phyloP scores from a whole-genome alignment of 1,140 invertebrate species.

The Eumeta japonica region DNA sequence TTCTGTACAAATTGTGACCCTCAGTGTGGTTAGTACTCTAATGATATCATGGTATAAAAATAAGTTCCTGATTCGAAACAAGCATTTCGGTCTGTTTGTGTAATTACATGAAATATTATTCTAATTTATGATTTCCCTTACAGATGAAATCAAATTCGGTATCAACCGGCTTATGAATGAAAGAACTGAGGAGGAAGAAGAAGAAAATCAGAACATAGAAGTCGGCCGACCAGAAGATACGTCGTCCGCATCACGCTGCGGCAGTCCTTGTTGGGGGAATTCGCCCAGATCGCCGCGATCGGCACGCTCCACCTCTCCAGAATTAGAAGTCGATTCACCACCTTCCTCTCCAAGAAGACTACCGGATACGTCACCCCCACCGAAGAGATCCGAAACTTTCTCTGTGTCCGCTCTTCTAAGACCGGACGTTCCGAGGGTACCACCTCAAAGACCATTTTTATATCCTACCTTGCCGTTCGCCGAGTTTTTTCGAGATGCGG shows the following conservation, averaged over 20 bases:
- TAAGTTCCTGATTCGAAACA: no score
- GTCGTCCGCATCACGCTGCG: slow-evolving; percentile 50
- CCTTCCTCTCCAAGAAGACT: slow-evolving; percentile 58
- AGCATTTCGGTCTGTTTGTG: no score
- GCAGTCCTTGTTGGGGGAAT: slow-evolving; percentile 46
- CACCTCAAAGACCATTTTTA: slow-evolving; percentile 60
- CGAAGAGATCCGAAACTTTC: slow-evolving; percentile 75
- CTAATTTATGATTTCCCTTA: slow-evolving; percentile 19
- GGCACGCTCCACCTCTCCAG: slow-evolving; percentile 64
- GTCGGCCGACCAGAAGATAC: slow-evolving; percentile 38
- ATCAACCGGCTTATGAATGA: slow-evolving; percentile 68
- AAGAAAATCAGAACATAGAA: slow-evolving; percentile 43
- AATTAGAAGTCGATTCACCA: slow-evolving; percentile 70
- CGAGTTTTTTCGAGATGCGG: slow-evolving; percentile 57
- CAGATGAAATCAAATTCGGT: slow-evolving; percentile 73
- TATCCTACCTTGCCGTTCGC: slow-evolving; percentile 62
- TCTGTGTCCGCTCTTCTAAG: slow-evolving; percentile 75
- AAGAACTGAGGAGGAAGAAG: slow-evolving; percentile 60
- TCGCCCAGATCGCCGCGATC: slow-evolving; percentile 52
- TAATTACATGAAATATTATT: no score
- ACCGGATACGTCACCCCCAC: slow-evolving; percentile 52
- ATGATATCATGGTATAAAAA: no score
- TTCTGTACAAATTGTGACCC: no score
- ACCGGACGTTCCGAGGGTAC: slow-evolving; percentile 69
- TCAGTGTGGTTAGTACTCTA: no score